These are phyloP conservation scores for Microchrysa polita DNA, from an alignment of 2,888 invertebrate genomes.

Conservation along the genomic window DNA sequence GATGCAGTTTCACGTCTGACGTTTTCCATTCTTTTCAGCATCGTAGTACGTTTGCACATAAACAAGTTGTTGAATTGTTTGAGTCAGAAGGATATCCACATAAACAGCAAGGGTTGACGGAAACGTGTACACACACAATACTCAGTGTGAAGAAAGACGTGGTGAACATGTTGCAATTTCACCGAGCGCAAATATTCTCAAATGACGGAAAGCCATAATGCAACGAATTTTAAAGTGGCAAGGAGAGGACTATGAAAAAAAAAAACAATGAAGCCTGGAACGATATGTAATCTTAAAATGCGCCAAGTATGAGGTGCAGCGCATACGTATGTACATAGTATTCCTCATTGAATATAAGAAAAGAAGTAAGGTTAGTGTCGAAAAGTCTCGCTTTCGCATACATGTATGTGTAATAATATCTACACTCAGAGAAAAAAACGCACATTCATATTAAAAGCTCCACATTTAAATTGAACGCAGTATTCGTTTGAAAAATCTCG, in stretches of 20 bases:
- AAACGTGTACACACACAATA: not conserved
- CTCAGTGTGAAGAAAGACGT: slow-evolving; percentile 39
- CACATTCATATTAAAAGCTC: no score
- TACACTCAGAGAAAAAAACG: no score
- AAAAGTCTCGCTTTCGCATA: slow-evolving; percentile 17
- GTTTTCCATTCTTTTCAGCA: no score
- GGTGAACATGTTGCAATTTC: slow-evolving; percentile 36
- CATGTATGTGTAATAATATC: no score
- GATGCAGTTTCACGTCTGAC: not conserved
- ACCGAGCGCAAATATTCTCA: not conserved
- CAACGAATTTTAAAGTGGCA: slow-evolving; percentile 13
- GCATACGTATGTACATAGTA: no score
- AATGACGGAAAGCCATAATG: slow-evolving; percentile 21
- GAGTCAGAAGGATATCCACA: no score
- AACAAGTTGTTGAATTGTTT: no score
- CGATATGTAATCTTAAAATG: slow-evolving; percentile 15
- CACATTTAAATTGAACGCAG: no score
- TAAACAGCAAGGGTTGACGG: not conserved
- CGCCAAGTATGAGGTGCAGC: slow-evolving; percentile 19
- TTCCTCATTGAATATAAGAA: slow-evolving; percentile 33
- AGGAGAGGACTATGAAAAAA: no score
- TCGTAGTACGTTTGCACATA: no score
- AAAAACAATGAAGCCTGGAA: slow-evolving; percentile 7
- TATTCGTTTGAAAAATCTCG: no score
- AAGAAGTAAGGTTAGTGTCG: slow-evolving; percentile 17